Evolutionary conservation across 2,113 vertebrate genomes (phyloP).

Genomic region (Thalassoma bifasciatum): DNA sequence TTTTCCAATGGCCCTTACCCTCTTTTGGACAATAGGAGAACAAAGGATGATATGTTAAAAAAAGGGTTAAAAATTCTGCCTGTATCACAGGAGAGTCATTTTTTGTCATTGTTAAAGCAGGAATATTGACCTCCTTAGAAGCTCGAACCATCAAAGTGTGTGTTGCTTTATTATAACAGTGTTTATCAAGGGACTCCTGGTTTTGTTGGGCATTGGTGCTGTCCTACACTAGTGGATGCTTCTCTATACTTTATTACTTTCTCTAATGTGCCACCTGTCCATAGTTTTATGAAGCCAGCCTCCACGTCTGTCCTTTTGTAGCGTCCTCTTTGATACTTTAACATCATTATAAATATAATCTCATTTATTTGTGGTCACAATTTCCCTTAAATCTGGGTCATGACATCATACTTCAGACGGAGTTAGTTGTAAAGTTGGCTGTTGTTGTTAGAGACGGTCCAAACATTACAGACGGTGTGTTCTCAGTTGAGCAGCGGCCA

Average conservation of each 20-base stretch:
- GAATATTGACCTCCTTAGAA: not conserved
- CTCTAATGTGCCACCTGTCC: not conserved
- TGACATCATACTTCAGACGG: slow-evolving; percentile 27
- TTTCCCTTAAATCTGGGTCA: slow-evolving; percentile 17
- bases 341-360: not conserved
- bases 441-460: slow-evolving; percentile 43
- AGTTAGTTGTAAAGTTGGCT: slow-evolving; percentile 20
- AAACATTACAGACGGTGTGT: slow-evolving; percentile 36
- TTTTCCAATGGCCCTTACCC: no score
- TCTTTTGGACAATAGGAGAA: no score
- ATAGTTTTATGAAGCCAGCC: not conserved
- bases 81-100: not conserved
- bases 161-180: slow-evolving; percentile 19
- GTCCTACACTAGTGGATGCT: not conserved
- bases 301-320: not conserved
- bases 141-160: not conserved
- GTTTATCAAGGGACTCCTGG: slow-evolving; percentile 29
- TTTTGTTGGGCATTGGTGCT: slow-evolving; percentile 11
- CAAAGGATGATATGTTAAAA: no score
- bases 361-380: slow-evolving; percentile 1
- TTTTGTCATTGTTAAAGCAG: slow-evolving; percentile 24
- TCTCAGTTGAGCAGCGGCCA: slow-evolving; percentile 45
- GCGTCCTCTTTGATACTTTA: not conserved
- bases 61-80: no score
- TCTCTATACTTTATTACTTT: not conserved